Evolutionary conservation across 2,797 vertebrate species (phyloP).

Genomic region (Bryconaethiops microstoma): DNA sequence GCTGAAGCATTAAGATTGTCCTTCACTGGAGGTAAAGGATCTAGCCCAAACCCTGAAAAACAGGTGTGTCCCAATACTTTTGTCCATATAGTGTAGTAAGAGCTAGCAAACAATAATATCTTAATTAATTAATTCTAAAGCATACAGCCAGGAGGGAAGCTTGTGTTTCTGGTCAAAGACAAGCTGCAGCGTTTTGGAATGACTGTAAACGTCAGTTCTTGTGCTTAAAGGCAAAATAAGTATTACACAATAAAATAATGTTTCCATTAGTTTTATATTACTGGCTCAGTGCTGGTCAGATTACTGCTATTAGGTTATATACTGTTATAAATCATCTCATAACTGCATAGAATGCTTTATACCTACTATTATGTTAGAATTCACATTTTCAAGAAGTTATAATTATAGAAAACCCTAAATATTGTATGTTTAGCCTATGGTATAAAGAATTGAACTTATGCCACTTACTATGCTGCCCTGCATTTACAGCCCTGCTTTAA

Average conservation of each 20-base stretch:
- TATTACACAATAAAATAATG: background rate
- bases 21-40: too few species aligned
- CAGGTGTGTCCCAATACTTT: too few species aligned
- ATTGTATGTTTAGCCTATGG: background rate
- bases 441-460: background rate
- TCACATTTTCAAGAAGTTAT: background rate
- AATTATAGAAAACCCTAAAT: background rate
- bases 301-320: background rate
- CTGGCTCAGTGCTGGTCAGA: background rate
- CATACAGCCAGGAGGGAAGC: too few species aligned
- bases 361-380: too few species aligned
- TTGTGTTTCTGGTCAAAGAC: too few species aligned
- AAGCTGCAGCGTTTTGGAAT: background rate
- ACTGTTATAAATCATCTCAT: background rate
- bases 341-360: too few species aligned
- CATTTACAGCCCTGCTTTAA: slow-evolving; percentile 5
- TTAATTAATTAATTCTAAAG: too few species aligned
- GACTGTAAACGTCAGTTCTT: background rate
- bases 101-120: too few species aligned
- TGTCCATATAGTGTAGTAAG: too few species aligned
- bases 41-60: too few species aligned
- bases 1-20: too few species aligned
- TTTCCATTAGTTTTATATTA: background rate
- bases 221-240: background rate
- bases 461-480: background rate